Conservation (phyloP, 2,797 vertebrate genomes). For the Leuciscus waleckii region DNA sequence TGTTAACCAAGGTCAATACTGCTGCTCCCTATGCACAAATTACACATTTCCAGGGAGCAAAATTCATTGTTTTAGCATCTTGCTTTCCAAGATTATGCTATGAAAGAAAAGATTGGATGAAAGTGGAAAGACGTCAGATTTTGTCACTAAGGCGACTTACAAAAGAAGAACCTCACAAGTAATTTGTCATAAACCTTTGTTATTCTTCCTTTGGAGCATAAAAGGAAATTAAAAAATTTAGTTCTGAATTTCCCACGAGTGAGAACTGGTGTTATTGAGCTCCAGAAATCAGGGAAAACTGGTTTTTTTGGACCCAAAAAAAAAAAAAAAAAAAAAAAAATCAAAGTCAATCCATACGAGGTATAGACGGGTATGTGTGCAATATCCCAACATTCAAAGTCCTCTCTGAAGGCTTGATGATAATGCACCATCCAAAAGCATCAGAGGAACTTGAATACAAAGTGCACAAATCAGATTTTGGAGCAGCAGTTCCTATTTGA, state of each 20-base stretch:
- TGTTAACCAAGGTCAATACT: slow-evolving; percentile 9
- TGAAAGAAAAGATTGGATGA: background rate
- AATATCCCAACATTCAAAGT: slow-evolving; percentile 4
- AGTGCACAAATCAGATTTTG: slow-evolving; percentile 12
- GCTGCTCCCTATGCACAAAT: background rate
- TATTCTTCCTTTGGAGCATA: background rate
- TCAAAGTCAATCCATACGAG: background rate
- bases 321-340: no score
- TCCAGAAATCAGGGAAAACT: no score
- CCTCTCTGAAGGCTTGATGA: background rate
- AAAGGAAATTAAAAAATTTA: background rate
- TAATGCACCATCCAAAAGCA: background rate
- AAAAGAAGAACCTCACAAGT: background rate
- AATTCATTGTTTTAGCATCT: background rate
- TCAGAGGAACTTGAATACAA: background rate
- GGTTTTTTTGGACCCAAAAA: no score
- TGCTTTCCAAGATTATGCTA: background rate
- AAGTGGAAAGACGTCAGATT: background rate
- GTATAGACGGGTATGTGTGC: background rate
- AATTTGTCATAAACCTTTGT: no score
- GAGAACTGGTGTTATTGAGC: background rate
- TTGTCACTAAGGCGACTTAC: background rate
- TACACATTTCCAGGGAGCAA: background rate
- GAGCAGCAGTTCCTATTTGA: background rate
- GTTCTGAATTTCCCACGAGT: background rate